A percentile compares a stretch with the other conserved stretches of the same genome.
These are phyloP conservation scores for Hippocampus kuda DNA, from an alignment of 2,797 vertebrate species.

Conservation along the genomic window DNA sequence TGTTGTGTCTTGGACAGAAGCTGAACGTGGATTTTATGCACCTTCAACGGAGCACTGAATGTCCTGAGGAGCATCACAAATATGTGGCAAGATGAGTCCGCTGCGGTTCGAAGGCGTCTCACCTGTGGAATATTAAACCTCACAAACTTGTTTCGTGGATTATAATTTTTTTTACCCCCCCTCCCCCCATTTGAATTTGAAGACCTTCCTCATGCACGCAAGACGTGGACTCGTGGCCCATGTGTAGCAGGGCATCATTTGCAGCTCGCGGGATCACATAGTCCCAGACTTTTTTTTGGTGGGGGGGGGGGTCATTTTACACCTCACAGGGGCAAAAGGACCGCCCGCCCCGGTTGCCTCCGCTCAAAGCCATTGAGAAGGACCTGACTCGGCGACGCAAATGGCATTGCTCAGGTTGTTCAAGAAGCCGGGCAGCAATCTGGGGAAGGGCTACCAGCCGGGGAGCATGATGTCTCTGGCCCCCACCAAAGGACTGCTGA, in stretches of 20 bases:
- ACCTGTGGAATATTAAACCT: constrained; percentile 10
- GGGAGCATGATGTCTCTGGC: constrained; percentile 93
- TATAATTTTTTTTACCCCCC: constrained; percentile 22
- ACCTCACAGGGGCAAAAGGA: constrained; percentile 16
- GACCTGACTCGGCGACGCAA: constrained; percentile 56
- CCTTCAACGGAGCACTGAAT: not conserved
- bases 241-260: constrained; percentile 49
- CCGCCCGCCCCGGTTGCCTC: constrained; percentile 8
- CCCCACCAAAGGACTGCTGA: constrained; percentile 93
- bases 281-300: constrained; percentile 25
- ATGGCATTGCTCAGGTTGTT: constrained; percentile 98
- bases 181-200: not conserved
- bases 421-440: constrained; percentile 82
- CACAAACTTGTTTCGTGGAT: constrained; percentile 31
- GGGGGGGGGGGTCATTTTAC: constrained; percentile 13
- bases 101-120: constrained; percentile 8
- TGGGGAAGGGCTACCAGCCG: constrained; percentile 87
- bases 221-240: constrained; percentile 46
- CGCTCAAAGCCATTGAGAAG: constrained; percentile 29
- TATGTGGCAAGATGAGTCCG: constrained; percentile 31
- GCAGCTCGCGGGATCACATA: constrained; percentile 57
- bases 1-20: not conserved
- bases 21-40: not conserved
- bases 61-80: not conserved
- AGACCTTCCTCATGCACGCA: constrained; percentile 23